phyloP scores from a whole-genome alignment of 2,888 invertebrate species.

The Diaprepes abbreviatus region DNA sequence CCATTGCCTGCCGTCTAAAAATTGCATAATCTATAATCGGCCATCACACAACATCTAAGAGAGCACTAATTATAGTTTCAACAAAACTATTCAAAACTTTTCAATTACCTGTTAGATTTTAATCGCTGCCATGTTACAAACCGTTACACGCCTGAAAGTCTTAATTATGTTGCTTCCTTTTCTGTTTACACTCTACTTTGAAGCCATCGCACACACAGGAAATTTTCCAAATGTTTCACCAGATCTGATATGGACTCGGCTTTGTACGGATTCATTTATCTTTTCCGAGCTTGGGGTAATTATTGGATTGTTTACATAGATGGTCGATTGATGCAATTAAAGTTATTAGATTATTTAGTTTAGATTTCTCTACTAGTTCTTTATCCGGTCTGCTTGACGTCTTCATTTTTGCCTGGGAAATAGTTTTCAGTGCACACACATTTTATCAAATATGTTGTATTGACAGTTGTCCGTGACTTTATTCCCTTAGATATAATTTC shows the following conservation, averaged over 20 bases:
- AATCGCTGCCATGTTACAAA: slow-evolving; percentile 40
- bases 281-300: slow-evolving; percentile 22
- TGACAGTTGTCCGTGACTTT: too few species aligned
- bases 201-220: slow-evolving; percentile 22
- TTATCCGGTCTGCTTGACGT: neutral
- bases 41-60: slow-evolving; percentile 28
- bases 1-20: slow-evolving; percentile 14
- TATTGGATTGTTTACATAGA: slow-evolving; percentile 27
- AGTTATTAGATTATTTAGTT: slow-evolving; percentile 19
- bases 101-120: slow-evolving; percentile 48
- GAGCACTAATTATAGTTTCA: slow-evolving; percentile 43
- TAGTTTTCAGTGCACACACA: too few species aligned
- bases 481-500: too few species aligned
- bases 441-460: too few species aligned
- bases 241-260: slow-evolving; percentile 21
- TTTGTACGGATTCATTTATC: slow-evolving; percentile 23
- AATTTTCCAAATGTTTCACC: slow-evolving; percentile 36
- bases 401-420: too few species aligned
- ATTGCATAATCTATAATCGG: slow-evolving; percentile 38
- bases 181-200: slow-evolving; percentile 30
- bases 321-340: slow-evolving; percentile 22
- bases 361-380: slow-evolving; percentile 3
- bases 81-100: slow-evolving; percentile 46
- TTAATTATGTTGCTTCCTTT: slow-evolving; percentile 46
- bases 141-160: slow-evolving; percentile 42